Evolutionary conservation across 1,140 invertebrate genomes (phyloP), one percentile per base, ranked within the genome.

Genomic region (Nebria ingens): DNA sequence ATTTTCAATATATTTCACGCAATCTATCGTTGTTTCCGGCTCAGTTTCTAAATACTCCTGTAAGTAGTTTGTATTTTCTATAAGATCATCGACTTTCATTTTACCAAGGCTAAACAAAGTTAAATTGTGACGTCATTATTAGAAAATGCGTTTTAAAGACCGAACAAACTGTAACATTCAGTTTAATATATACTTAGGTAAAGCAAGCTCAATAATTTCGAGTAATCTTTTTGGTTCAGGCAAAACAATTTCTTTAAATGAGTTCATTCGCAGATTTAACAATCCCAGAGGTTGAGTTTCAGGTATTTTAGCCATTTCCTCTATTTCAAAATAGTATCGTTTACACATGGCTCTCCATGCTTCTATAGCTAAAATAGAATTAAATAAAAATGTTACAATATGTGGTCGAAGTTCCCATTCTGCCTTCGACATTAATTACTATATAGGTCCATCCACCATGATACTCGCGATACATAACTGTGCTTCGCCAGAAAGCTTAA

Each of bases 201-300:
- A 67, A 20, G 76, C 71, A 1, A 67, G 59, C 57, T 77, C 68
- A 2, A 83, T 62, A n/a, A 88, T 77, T 53, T 78, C 73, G 52
- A 88, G 76, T 50, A 89, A 76, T 53, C 80, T 68, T 2, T 76
- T 69, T 1, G 87, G 85, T 42, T 84, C 83, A 0, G 85, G 82
- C 12, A 81, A 73, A 19, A 86, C 77, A 19, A 79, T 70, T 19
- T 78, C 76, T 69, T 87, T 89, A 64, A 92, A 87, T 25, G 79
- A 76, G n/a, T 70, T 65, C 15, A 86, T 74, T 56, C 83, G 79
- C 3, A 93, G 64, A 53, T 82, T 74, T 40, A 91, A 67, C 21
- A 92, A 68, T 1, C 89, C 89, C 52, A 82, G 65, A 38, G 70
- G 60, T 61, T 71, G 68, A 4, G 25, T 53, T 23, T 59, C 74